Percentiles rank a stretch among this genome's conserved stretches.
phyloP scores from a whole-genome alignment of 2,888 invertebrate species.

The Gari tellinella region DNA sequence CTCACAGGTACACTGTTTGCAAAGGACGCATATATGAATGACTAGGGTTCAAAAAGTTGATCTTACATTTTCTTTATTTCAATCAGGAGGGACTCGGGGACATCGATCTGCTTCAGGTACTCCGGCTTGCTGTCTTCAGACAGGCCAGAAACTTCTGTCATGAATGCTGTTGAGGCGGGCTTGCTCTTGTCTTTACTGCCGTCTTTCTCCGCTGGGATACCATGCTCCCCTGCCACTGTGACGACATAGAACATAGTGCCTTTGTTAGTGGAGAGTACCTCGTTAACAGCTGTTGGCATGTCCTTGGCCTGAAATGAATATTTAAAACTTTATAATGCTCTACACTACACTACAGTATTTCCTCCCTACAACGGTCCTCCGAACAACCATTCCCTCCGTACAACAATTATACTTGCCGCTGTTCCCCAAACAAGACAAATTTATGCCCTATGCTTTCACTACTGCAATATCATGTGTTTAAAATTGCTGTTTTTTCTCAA shows the following conservation, averaged over 20 bases:
- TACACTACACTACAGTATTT: too few species aligned
- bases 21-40: too few species aligned
- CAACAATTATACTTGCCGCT: too few species aligned
- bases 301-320: conserved; percentile 42
- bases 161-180: conserved; percentile 49
- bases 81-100: conserved; percentile 66
- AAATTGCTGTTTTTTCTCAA: too few species aligned
- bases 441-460: too few species aligned
- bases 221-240: conserved; percentile 77
- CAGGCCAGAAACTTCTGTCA: conserved; percentile 64
- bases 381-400: too few species aligned
- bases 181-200: conserved; percentile 16
- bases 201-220: conserved; percentile 55
- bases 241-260: conserved; percentile 82
- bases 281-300: conserved; percentile 70
- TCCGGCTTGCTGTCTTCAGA: conserved; percentile 58
- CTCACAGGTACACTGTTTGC: too few species aligned
- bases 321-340: too few species aligned
- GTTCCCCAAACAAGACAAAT: too few species aligned
- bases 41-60: too few species aligned
- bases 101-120: conserved; percentile 70
- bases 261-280: conserved; percentile 77
- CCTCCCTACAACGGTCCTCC: too few species aligned
- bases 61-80: conserved; percentile 77
- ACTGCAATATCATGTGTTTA: too few species aligned